These are phyloP conservation scores for Olivierus martensii DNA, from an alignment of 1,140 invertebrate genomes.

Conservation along the genomic window DNA sequence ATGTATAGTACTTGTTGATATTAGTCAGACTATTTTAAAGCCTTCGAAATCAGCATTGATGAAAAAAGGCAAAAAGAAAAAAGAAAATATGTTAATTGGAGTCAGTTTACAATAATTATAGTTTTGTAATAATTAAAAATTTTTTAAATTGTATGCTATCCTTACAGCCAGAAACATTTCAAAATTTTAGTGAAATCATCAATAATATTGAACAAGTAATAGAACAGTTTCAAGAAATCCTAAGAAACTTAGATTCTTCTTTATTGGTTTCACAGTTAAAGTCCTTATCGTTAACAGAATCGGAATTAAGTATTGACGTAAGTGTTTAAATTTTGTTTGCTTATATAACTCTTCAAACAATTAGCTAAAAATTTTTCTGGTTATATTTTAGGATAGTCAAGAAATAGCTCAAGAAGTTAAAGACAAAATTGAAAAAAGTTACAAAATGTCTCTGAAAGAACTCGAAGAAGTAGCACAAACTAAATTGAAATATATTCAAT, in stretches of 20 bases:
- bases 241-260: too few relatives aligned
- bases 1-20: slow-evolving; percentile 25
- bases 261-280: too few relatives aligned
- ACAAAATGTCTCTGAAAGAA: slow-evolving; percentile 27
- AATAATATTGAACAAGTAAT: too few relatives aligned
- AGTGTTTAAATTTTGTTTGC: too few relatives aligned
- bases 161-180: slow-evolving; percentile 23
- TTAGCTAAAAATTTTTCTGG: slow-evolving; percentile 15
- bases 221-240: too few relatives aligned
- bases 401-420: slow-evolving; percentile 22
- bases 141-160: slow-evolving; percentile 2
- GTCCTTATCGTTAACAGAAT: too few relatives aligned
- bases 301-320: too few relatives aligned
- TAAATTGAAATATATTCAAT: slow-evolving; percentile 28
- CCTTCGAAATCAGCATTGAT: slow-evolving; percentile 23
- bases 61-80: slow-evolving; percentile 29
- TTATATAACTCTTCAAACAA: too few relatives aligned
- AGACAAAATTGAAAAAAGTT: slow-evolving; percentile 27
- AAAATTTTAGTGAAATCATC: background rate
- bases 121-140: background rate
- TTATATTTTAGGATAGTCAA: slow-evolving; percentile 18
- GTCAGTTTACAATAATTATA: slow-evolving; percentile 15
- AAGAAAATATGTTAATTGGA: slow-evolving; percentile 19
- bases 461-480: slow-evolving; percentile 24
- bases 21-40: slow-evolving; percentile 27